Evolutionary conservation across 2,888 invertebrate species (phyloP).

Genomic region (Drosophila borborema): DNA sequence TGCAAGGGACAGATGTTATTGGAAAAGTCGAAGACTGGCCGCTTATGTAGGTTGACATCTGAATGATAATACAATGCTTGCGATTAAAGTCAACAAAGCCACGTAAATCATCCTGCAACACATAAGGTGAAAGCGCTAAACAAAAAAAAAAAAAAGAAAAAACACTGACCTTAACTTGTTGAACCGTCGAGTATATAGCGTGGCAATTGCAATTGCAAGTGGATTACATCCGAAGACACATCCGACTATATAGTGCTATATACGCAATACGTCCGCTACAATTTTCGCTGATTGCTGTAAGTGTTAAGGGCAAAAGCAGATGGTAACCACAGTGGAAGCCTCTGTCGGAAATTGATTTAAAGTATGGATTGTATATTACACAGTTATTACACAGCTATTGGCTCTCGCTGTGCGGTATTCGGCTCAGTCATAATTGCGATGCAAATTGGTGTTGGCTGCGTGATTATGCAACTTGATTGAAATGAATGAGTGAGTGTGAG

Average conservation of each 20-base stretch:
- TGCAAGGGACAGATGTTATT: constrained; percentile 49
- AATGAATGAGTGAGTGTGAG: neutral
- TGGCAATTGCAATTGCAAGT: constrained; percentile 12
- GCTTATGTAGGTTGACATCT: constrained; percentile 41
- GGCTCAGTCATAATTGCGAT: constrained; percentile 29
- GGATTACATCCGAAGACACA: constrained; percentile 24
- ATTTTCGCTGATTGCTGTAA: constrained; percentile 71
- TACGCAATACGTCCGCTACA: constrained; percentile 51
- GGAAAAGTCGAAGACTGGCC: constrained; percentile 27
- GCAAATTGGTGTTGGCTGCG: constrained; percentile 36
- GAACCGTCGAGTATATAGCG: constrained; percentile 18
- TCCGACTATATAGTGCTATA: neutral
- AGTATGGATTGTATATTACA: constrained; percentile 32
- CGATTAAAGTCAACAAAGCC: constrained; percentile 54
- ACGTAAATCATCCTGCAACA: constrained; percentile 64
- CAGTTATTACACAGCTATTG: neutral
- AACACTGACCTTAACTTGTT: constrained; percentile 65
- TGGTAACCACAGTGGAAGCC: constrained; percentile 28
- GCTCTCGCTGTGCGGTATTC: constrained; percentile 8
- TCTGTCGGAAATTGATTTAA: constrained; percentile 62
- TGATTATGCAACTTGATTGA: constrained; percentile 17
- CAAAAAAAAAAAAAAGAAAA: neutral
- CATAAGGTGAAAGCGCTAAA: constrained; percentile 63
- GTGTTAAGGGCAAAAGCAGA: constrained; percentile 43
- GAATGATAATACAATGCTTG: constrained; percentile 54